These are phyloP conservation scores for Mythimna vitellina DNA, from an alignment of 2,888 invertebrate genomes.

Conservation along the genomic window DNA sequence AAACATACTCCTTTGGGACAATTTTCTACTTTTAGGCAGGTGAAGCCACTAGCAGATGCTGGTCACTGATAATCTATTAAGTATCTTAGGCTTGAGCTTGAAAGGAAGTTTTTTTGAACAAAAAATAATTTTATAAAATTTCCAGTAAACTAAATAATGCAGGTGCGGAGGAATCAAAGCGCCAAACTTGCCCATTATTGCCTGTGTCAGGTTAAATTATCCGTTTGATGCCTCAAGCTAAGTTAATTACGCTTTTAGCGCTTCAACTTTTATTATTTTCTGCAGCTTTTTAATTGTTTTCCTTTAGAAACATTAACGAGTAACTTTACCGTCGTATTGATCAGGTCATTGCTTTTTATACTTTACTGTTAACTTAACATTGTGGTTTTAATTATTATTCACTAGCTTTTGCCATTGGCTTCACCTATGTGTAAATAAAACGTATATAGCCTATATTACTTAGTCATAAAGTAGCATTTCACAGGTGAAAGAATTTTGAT, in stretches of 20 bases:
- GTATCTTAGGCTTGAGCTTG: neutral
- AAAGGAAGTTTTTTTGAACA: neutral
- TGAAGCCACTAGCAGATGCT: neutral
- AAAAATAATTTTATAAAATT: conserved; percentile 1
- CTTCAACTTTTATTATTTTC: conserved; percentile 54
- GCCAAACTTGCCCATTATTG: conserved; percentile 52
- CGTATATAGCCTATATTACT: too few relatives aligned
- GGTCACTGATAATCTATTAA: neutral
- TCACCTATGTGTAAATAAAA: too few relatives aligned
- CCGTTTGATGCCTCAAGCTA: conserved; percentile 66
- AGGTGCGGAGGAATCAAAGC: conserved; percentile 31
- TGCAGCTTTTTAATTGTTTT: conserved; percentile 32
- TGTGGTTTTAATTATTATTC: neutral
- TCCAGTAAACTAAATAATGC: conserved; percentile 36
- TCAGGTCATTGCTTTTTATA: conserved; percentile 1
- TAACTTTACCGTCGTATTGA: conserved; percentile 21
- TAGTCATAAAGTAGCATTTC: too few relatives aligned
- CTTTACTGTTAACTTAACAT: neutral
- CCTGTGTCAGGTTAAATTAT: conserved; percentile 64
- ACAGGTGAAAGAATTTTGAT: too few relatives aligned
- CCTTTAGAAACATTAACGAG: conserved; percentile 20
- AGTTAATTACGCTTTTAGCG: conserved; percentile 72
- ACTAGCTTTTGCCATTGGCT: too few relatives aligned
- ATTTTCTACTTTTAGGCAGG: too few relatives aligned
- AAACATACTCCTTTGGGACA: too few relatives aligned